Conservation (phyloP, 2,113 vertebrate genomes). For the Trematomus loennbergii region DNA sequence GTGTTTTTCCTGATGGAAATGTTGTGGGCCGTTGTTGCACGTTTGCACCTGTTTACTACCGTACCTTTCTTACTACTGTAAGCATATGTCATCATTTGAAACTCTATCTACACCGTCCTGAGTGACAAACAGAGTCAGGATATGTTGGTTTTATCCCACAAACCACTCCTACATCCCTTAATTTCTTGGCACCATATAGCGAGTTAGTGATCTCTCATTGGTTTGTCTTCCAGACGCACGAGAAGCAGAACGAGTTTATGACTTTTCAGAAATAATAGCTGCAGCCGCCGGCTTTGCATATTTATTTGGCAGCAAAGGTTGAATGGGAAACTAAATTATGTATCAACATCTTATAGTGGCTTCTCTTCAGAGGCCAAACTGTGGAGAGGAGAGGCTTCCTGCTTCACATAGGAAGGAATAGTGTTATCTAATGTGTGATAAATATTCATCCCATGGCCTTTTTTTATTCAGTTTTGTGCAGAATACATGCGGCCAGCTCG, state of each 20-base stretch:
- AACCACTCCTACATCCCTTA: constrained; percentile 7
- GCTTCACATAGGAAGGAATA: constrained; percentile 52
- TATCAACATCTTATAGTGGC: constrained; percentile 59
- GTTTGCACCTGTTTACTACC: too few relatives aligned
- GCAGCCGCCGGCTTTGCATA: constrained; percentile 60
- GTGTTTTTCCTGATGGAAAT: too few relatives aligned
- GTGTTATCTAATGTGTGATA: constrained; percentile 62
- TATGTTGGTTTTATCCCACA: constrained; percentile 13
- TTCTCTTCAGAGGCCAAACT: constrained; percentile 58
- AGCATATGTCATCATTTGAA: too few relatives aligned
- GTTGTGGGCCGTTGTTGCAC: too few relatives aligned
- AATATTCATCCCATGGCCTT: constrained; percentile 75
- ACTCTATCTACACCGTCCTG: too few relatives aligned
- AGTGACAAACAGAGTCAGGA: background rate
- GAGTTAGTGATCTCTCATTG: constrained; percentile 63
- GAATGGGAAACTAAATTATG: constrained; percentile 73
- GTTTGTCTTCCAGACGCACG: constrained; percentile 69
- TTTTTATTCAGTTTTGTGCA: constrained; percentile 57
- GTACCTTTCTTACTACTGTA: too few relatives aligned
- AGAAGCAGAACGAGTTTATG: constrained; percentile 61
- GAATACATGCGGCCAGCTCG: constrained; percentile 52
- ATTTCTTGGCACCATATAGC: constrained; percentile 43
- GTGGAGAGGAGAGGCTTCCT: constrained; percentile 55
- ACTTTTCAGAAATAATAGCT: constrained; percentile 64
- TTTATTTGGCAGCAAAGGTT: constrained; percentile 78